phyloP scores from a whole-genome alignment of 1,140 invertebrate species.

The Drosophila suzukii region DNA sequence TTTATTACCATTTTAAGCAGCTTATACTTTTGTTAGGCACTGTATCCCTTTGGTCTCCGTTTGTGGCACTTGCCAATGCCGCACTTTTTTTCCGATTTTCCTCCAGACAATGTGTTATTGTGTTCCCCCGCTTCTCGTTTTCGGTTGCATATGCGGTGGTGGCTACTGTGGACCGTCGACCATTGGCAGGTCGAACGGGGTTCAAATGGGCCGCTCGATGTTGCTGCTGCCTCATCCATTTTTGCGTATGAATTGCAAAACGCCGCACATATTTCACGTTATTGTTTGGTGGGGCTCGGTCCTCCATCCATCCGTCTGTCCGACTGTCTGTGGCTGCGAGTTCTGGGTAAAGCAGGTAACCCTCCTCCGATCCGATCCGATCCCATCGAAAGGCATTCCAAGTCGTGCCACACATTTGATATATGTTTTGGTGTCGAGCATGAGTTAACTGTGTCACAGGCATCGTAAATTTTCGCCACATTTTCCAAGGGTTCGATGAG shows the following conservation, averaged over 20 bases:
- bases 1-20: background rate
- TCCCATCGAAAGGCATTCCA: conserved; percentile 53
- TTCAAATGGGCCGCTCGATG: conserved; percentile 70
- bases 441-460: conserved; percentile 83
- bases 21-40: conserved; percentile 24
- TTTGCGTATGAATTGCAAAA: conserved; percentile 83
- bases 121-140: conserved; percentile 32
- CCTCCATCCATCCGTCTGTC: conserved; percentile 19
- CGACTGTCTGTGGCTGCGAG: conserved; percentile 11
- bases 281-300: conserved; percentile 63
- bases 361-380: conserved; percentile 1
- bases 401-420: conserved; percentile 82
- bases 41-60: conserved; percentile 9
- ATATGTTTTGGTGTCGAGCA: conserved; percentile 82
- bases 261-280: conserved; percentile 83
- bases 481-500: conserved; percentile 46
- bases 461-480: conserved; percentile 81
- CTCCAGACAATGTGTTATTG: conserved; percentile 72
- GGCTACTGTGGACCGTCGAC: conserved; percentile 56
- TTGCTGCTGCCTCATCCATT: conserved; percentile 64
- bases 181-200: conserved; percentile 50
- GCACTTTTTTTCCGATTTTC: conserved; percentile 31
- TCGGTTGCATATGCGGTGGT: conserved; percentile 46
- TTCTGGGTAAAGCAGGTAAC: conserved; percentile 48
- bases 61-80: conserved; percentile 34